Percentiles rank a stretch among this genome's conserved stretches.
These are phyloP conservation scores for Adela reaumurella DNA, from an alignment of 2,888 invertebrate species.

Conservation along the genomic window DNA sequence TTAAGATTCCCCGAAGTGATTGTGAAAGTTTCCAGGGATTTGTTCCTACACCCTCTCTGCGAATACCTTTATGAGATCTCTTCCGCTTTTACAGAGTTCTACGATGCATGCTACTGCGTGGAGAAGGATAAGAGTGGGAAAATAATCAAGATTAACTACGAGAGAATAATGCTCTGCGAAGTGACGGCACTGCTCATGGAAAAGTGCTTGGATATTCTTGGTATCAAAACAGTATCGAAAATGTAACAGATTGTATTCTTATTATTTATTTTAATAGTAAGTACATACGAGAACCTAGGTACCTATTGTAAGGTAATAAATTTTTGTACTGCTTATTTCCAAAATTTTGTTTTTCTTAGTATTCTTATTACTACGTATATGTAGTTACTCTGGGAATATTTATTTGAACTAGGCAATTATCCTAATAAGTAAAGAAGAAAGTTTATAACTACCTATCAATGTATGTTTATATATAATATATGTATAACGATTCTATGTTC, in stretches of 20 bases:
- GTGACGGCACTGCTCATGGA: conserved; percentile 85
- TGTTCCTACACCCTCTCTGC: conserved; percentile 84
- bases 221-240: conserved; percentile 84
- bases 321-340: no score
- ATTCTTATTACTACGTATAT: no score
- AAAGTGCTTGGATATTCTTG: conserved; percentile 85
- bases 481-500: no score
- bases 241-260: conserved; percentile 61
- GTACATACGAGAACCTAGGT: no score
- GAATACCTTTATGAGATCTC: conserved; percentile 94
- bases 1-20: conserved; percentile 86
- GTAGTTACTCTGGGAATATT: no score
- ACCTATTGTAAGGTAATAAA: no score
- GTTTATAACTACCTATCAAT: no score
- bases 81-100: conserved; percentile 94
- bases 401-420: no score
- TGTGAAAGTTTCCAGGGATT: conserved; percentile 74
- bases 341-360: no score
- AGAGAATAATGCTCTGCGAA: conserved; percentile 88
- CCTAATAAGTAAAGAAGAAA: no score
- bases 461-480: no score
- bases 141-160: conserved; percentile 77
- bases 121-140: conserved; percentile 84
- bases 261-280: no score
- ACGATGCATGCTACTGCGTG: conserved; percentile 95